Percentiles rank a stretch among this genome's conserved stretches.
phyloP scores from a whole-genome alignment of 1,140 invertebrate genomes.

The Lepidurus couesii region DNA sequence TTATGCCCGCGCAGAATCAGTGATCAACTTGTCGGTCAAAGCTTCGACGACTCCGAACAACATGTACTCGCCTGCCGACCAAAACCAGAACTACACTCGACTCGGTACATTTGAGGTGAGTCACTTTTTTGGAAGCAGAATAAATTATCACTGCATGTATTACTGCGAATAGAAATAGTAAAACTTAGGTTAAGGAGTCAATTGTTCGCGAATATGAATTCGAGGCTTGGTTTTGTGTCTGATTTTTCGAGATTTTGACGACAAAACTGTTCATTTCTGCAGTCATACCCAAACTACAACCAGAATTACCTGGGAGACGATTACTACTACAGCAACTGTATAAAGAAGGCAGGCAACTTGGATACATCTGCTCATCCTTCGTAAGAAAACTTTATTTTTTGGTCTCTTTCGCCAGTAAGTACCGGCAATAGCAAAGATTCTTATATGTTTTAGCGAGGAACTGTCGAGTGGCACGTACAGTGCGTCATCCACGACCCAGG shows the following conservation, averaged over 20 bases:
- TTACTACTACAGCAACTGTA: background rate
- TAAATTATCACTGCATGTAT: background rate
- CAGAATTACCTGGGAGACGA: slow-evolving; percentile 3
- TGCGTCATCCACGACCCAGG: background rate
- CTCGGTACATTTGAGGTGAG: background rate
- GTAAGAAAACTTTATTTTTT: background rate
- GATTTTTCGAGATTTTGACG: background rate
- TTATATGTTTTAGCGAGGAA: background rate
- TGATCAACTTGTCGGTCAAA: slow-evolving; percentile 7
- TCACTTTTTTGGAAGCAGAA: too few relatives aligned
- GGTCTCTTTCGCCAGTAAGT: background rate
- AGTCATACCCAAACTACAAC: slow-evolving; percentile 2
- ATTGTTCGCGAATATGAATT: background rate
- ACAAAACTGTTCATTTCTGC: background rate
- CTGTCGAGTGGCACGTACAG: background rate
- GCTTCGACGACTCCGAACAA: background rate
- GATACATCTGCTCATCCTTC: background rate
- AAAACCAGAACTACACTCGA: background rate
- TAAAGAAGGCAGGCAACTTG: background rate
- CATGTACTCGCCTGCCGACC: slow-evolving; percentile 2
- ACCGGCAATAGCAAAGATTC: background rate
- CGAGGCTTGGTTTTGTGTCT: too few relatives aligned
- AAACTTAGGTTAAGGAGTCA: background rate
- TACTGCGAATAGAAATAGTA: background rate
- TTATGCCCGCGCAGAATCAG: background rate